Base-by-base conservation (phyloP, 2,113 vertebrate species). In the Anas platyrhynchos region DNA sequence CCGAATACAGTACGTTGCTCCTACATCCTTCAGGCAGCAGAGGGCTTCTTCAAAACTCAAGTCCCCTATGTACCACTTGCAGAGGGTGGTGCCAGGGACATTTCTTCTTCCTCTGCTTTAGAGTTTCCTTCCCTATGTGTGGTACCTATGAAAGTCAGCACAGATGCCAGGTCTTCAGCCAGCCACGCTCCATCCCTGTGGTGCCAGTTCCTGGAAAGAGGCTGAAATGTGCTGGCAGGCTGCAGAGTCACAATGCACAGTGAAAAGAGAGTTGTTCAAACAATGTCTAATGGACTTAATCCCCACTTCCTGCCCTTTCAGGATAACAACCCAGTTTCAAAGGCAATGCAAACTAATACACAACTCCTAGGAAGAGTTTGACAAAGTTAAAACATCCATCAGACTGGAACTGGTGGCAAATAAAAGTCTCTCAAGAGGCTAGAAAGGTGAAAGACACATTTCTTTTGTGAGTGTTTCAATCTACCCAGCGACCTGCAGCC, bases 231-330 rank as follows among this genome's bases (percentile, higher is more conserved):
- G 58, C 83, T 95, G 94, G 90, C 92, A 96, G 63, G 62, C 83
- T 66, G 58, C 80, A 84, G 61, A 78, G 90, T 86, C 86, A 91
- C 73, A 93, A 84, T 0, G 0, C 5, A 1, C 83, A 86, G 34
- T 96, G 86, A 96, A 96, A 96, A 96, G 90, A 61, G 76, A 88
- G 90, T 95, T 94, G 93, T 96, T 96, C 94, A 88, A 93, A 96
- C 77, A 95, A 44, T 84, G 23, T 92, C 83, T 88, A 96, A 91
- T 86, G 76, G 90, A 91, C 66, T 95, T 96, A 96, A 95, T 96
- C 94, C 94, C 68, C 48, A 43, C 88, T 96, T 96, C 88, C 90
- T 96, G 80, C 80, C 73, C 88, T 96, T 96, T 97, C 92, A 96
- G 80, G 86, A 5, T 58, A 94, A 86, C 65, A 76, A 43, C 76